A percentile compares a stretch with the other conserved stretches of the same genome.
Evolutionary conservation across 2,888 invertebrate genomes (phyloP).

Genomic region (Hipparchia semele): DNA sequence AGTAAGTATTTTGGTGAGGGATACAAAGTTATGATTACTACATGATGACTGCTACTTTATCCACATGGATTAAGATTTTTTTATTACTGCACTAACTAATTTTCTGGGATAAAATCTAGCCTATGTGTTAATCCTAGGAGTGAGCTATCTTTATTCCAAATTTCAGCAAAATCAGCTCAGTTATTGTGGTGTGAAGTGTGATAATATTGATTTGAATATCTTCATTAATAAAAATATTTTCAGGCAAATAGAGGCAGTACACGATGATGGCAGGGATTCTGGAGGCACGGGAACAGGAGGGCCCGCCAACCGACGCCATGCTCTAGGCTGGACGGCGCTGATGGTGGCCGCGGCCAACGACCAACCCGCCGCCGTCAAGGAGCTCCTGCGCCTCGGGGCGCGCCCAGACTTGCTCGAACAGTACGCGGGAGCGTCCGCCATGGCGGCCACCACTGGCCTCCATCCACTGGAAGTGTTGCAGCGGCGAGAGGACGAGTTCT

Average conservation of each 20-base stretch:
- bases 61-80: too few relatives aligned
- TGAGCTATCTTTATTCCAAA: too few relatives aligned
- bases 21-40: not conserved
- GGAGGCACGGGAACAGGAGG: constrained; percentile 56
- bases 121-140: too few relatives aligned
- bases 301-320: constrained; percentile 87
- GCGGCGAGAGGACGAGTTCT: constrained; percentile 92
- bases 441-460: constrained; percentile 85
- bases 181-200: too few relatives aligned
- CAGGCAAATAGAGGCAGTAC: constrained; percentile 62
- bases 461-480: constrained; percentile 88
- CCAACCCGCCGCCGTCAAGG: constrained; percentile 82
- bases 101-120: too few relatives aligned
- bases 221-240: not conserved
- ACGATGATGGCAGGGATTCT: constrained; percentile 39
- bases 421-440: constrained; percentile 87
- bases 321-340: constrained; percentile 93
- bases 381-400: constrained; percentile 89
- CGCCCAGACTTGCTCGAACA: constrained; percentile 89
- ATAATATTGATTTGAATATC: too few relatives aligned
- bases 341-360: constrained; percentile 93
- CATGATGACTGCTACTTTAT: too few relatives aligned
- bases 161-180: too few relatives aligned
- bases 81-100: too few relatives aligned
- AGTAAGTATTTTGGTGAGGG: constrained; percentile 49